Evolutionary conservation across 92 coral and sea anemone genomes (phyloP).

Genomic region (Epizoanthus illoricatus): DNA sequence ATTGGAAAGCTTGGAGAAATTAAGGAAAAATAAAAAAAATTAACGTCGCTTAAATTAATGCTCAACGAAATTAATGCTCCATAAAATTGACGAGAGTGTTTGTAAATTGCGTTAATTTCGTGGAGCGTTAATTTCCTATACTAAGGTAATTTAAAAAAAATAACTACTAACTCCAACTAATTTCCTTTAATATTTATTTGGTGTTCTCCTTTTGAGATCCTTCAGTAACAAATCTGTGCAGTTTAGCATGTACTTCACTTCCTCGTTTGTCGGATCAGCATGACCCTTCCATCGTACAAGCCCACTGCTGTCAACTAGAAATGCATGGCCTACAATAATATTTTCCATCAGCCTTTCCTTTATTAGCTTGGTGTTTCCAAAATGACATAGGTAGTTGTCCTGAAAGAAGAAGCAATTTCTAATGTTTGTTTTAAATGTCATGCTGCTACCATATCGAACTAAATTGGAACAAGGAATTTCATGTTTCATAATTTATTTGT

Average conservation of each 20-base stretch:
- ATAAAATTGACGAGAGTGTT: too few species aligned
- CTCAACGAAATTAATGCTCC: too few species aligned
- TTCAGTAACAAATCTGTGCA: constrained; percentile 62
- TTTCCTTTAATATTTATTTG: background rate
- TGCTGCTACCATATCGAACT: background rate
- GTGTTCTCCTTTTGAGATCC: constrained; percentile 34
- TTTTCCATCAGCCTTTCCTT: constrained; percentile 74
- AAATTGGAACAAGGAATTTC: too few species aligned
- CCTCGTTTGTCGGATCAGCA: constrained; percentile 82
- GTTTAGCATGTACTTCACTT: constrained; percentile 66
- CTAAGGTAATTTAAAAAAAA: too few species aligned
- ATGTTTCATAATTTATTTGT: too few species aligned
- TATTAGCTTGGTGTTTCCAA: constrained; percentile 66
- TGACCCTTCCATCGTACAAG: constrained; percentile 92
- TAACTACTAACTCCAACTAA: too few species aligned
- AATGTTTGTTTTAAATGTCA: too few species aligned
- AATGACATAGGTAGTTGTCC: constrained; percentile 81
- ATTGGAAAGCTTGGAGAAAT: too few species aligned
- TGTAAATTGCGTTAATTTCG: too few species aligned
- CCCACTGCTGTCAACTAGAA: constrained; percentile 77
- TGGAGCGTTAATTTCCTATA: too few species aligned
- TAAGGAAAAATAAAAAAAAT: too few species aligned
- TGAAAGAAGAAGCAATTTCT: constrained; percentile 25
- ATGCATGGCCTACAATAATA: constrained; percentile 87
- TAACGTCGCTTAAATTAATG: too few species aligned